Percentiles rank a stretch among this genome's conserved stretches.
Conservation (phyloP, 1,140 invertebrate species). For the Cryptotermes secundus region DNA sequence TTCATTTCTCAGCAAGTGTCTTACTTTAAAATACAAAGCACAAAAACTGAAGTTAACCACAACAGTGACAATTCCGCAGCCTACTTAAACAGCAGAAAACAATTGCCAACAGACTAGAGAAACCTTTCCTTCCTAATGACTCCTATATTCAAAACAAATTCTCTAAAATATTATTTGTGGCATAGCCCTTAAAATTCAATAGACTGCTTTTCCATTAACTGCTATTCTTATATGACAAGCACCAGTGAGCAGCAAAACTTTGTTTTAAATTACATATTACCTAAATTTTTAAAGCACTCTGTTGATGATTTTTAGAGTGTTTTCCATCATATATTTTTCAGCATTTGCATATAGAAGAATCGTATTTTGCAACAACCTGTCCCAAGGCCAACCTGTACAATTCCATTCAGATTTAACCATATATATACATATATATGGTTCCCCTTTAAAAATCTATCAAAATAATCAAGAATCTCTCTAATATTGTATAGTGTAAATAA, state of each 20-base stretch:
- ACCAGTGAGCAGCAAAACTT: conserved; percentile 35
- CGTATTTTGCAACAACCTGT: conserved; percentile 21
- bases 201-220: conserved; percentile 20
- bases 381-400: conserved; percentile 21
- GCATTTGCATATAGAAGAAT: conserved; percentile 23
- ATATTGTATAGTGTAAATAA: conserved; percentile 31
- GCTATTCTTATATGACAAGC: conserved; percentile 30
- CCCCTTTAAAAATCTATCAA: conserved; percentile 32
- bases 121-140: conserved; percentile 20
- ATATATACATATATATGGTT: neutral
- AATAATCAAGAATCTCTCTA: conserved; percentile 32
- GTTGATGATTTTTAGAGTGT: conserved; percentile 36
- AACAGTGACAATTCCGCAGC: neutral
- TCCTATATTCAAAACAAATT: neutral
- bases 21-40: conserved; percentile 20
- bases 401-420: conserved; percentile 32
- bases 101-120: conserved; percentile 14
- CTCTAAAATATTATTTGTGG: conserved; percentile 17
- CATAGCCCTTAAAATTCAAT: conserved; percentile 23
- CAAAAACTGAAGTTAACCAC: neutral
- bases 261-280: neutral
- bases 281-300: conserved; percentile 35
- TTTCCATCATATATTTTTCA: conserved; percentile 31
- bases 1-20: neutral
- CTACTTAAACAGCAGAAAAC: conserved; percentile 23